Conservation (phyloP, 2,113 vertebrate genomes). For the Turnix velox region DNA sequence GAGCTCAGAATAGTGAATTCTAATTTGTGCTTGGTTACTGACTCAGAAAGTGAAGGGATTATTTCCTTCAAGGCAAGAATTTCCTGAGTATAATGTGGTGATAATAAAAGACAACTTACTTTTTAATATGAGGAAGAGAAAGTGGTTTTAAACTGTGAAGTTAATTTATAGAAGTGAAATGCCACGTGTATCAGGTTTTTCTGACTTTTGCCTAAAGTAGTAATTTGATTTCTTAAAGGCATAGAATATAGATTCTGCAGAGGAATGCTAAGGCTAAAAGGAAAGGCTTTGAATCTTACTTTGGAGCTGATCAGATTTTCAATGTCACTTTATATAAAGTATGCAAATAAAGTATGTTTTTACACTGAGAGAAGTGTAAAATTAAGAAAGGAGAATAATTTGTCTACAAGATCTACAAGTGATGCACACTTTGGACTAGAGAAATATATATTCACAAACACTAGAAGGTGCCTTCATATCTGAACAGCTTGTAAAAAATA, state of each 20-base stretch:
- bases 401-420: neutral
- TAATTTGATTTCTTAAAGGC: neutral
- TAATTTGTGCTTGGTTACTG: neutral
- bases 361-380: neutral
- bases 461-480: neutral
- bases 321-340: neutral
- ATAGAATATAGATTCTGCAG: neutral
- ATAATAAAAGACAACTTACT: neutral
- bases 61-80: neutral
- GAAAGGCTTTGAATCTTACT: neutral
- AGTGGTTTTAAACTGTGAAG: neutral
- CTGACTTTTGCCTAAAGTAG: neutral
- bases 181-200: neutral
- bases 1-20: neutral
- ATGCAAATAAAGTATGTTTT: neutral
- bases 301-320: neutral
- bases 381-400: neutral
- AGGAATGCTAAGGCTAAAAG: neutral
- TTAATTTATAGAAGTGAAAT: neutral
- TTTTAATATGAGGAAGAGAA: neutral
- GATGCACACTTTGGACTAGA: neutral
- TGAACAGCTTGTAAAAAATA: neutral
- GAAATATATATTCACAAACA: neutral
- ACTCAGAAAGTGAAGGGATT: neutral
- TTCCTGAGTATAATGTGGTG: neutral